Evolutionary conservation across 2,797 vertebrate species (phyloP).

Genomic region (Thaleichthys pacificus): DNA sequence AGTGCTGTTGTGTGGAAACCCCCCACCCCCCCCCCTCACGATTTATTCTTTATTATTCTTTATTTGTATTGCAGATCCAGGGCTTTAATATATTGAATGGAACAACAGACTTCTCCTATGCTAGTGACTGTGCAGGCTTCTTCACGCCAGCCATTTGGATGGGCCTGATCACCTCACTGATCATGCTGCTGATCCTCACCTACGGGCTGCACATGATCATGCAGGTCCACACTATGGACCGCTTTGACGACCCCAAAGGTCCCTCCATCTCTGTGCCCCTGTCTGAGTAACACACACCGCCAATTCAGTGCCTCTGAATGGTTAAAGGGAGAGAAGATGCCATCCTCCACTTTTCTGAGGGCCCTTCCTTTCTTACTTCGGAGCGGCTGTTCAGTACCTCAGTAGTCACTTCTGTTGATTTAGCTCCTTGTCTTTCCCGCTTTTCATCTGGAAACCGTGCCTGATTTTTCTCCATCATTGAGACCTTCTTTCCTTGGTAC

Average conservation of each 20-base stretch:
- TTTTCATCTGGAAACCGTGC: not conserved
- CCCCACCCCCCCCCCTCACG: no score
- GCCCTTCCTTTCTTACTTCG: not conserved
- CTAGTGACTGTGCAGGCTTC: constrained; percentile 89
- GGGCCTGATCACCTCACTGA: constrained; percentile 82
- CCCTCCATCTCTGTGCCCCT: constrained; percentile 85
- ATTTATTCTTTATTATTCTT: not conserved
- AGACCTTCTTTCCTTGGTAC: constrained; percentile 18
- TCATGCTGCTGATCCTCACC: constrained; percentile 82
- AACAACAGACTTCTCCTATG: constrained; percentile 80
- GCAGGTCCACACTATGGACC: constrained; percentile 89
- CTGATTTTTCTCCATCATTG: constrained; percentile 21
- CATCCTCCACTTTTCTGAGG: constrained; percentile 7
- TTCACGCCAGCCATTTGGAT: constrained; percentile 91
- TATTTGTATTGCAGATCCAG: constrained; percentile 78
- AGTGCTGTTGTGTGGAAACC: no score
- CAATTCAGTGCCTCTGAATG: constrained; percentile 28
- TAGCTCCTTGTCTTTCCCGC: not conserved
- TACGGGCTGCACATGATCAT: constrained; percentile 91
- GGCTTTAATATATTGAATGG: constrained; percentile 74
- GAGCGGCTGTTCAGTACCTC: not conserved
- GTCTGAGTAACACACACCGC: constrained; percentile 70
- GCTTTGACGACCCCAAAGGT: constrained; percentile 90
- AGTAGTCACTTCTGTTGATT: not conserved
- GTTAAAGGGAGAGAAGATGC: not conserved